A percentile compares a stretch with the other conserved stretches of the same genome.
These are phyloP conservation scores for Ellobius talpinus DNA, from an alignment of 2,113 vertebrate genomes.

Conservation along the genomic window DNA sequence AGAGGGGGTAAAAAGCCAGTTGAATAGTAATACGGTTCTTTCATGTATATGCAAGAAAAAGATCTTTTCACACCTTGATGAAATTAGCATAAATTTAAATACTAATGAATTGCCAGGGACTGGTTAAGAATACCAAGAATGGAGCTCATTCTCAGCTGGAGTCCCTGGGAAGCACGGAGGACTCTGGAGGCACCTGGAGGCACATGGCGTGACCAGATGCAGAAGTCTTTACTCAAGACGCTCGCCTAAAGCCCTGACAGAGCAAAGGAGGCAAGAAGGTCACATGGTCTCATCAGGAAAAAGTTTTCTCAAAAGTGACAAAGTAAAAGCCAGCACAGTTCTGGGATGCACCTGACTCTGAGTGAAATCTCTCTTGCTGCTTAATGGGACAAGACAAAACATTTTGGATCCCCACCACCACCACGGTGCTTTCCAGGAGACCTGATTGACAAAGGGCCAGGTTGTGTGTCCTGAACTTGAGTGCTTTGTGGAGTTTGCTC, in stretches of 20 bases:
- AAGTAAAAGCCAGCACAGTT: accelerated
- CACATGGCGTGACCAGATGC: not conserved
- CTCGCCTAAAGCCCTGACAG: conserved; percentile 54
- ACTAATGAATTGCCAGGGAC: conserved; percentile 85
- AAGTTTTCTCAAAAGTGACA: conserved; percentile 38
- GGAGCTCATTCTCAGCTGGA: conserved; percentile 66
- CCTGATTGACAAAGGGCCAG: accelerated
- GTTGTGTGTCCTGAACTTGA: no score
- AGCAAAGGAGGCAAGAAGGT: conserved; percentile 68
- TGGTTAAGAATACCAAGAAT: conserved; percentile 81
- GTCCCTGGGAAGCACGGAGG: conserved; percentile 75
- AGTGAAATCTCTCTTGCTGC: not conserved
- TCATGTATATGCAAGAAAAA: conserved; percentile 89
- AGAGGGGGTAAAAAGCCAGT: not conserved
- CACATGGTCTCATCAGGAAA: conserved; percentile 56
- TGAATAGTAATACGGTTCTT: conserved; percentile 86
- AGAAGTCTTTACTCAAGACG: conserved; percentile 68
- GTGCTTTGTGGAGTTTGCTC: not conserved
- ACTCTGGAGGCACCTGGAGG: conserved; percentile 72
- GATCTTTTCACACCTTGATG: conserved; percentile 89
- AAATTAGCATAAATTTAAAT: conserved; percentile 91
- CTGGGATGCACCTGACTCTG: not conserved
- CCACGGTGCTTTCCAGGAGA: accelerated
- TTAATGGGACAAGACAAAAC: accelerated
- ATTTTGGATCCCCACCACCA: no score